phyloP scores from a whole-genome alignment of 2,113 vertebrate species.

The Oreochromis spilurus region DNA sequence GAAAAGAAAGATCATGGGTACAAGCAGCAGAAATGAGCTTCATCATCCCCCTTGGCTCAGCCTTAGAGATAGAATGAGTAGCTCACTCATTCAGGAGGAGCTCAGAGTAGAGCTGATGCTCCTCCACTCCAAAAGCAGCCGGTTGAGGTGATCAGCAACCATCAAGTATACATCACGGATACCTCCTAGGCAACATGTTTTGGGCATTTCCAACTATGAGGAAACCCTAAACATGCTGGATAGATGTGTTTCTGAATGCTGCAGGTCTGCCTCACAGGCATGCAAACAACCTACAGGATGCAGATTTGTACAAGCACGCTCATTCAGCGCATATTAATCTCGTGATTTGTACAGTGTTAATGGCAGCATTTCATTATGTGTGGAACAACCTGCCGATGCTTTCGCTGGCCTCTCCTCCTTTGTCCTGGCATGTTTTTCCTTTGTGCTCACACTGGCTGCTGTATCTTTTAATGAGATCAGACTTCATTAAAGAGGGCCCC shows the following conservation, averaged over 20 bases:
- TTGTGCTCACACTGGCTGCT: conserved; percentile 34
- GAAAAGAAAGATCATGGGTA: background rate
- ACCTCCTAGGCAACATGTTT: background rate
- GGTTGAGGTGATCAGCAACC: background rate
- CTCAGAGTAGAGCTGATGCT: background rate
- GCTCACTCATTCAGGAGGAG: background rate
- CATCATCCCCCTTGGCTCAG: background rate
- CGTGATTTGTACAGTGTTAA: background rate
- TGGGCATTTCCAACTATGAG: background rate
- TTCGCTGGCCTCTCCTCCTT: conserved; percentile 40
- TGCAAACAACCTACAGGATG: background rate
- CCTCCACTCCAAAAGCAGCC: background rate
- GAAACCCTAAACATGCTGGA: background rate
- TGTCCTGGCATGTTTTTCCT: conserved; percentile 45
- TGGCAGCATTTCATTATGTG: conserved; percentile 20
- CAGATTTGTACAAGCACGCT: background rate
- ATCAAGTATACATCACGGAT: background rate
- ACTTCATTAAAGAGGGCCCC: conserved; percentile 72
- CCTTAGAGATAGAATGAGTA: background rate
- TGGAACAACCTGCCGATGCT: conserved; percentile 20
- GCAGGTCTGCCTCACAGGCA: background rate
- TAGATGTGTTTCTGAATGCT: background rate
- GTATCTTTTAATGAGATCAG: conserved; percentile 89
- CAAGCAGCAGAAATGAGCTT: background rate
- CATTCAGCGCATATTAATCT: background rate